Percentiles rank a stretch among this genome's conserved stretches.
phyloP scores from a whole-genome alignment of 2,888 invertebrate genomes.

The Mallateleia sp. region DNA sequence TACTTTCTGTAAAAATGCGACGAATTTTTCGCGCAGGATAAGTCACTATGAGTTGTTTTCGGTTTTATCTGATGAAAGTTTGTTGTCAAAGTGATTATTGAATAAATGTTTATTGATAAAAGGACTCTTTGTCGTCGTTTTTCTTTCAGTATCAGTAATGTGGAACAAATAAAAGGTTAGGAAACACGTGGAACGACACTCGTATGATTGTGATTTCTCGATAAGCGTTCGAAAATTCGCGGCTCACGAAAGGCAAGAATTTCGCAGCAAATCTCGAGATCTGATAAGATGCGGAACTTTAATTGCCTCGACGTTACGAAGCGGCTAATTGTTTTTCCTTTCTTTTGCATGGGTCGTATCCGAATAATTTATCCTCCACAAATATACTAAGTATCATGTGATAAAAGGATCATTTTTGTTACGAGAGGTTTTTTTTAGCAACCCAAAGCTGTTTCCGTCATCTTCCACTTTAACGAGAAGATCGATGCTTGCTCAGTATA shows the following conservation, averaged over 20 bases:
- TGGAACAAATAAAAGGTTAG: slow-evolving; percentile 36
- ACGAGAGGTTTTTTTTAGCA: slow-evolving; percentile 34
- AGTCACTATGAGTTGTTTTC: slow-evolving; percentile 46
- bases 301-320: slow-evolving; percentile 71
- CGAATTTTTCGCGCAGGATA: not conserved
- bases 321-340: slow-evolving; percentile 69
- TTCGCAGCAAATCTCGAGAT: slow-evolving; percentile 59
- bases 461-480: slow-evolving; percentile 61
- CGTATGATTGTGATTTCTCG: slow-evolving; percentile 69
- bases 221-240: slow-evolving; percentile 67
- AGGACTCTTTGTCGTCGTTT: slow-evolving; percentile 57
- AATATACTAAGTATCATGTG: slow-evolving; percentile 72
- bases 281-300: slow-evolving; percentile 69
- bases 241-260: slow-evolving; percentile 63
- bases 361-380: slow-evolving; percentile 66
- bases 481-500: slow-evolving; percentile 72
- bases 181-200: slow-evolving; percentile 53
- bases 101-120: slow-evolving; percentile 70
- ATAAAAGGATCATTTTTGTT: slow-evolving; percentile 61
- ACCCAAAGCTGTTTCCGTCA: slow-evolving; percentile 69
- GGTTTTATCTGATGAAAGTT: slow-evolving; percentile 53
- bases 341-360: slow-evolving; percentile 52
- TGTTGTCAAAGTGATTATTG: slow-evolving; percentile 67
- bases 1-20: slow-evolving; percentile 44
- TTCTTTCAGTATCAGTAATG: slow-evolving; percentile 50